These are phyloP conservation scores for Altica lythri DNA, from an alignment of 2,888 invertebrate genomes.

Conservation along the genomic window DNA sequence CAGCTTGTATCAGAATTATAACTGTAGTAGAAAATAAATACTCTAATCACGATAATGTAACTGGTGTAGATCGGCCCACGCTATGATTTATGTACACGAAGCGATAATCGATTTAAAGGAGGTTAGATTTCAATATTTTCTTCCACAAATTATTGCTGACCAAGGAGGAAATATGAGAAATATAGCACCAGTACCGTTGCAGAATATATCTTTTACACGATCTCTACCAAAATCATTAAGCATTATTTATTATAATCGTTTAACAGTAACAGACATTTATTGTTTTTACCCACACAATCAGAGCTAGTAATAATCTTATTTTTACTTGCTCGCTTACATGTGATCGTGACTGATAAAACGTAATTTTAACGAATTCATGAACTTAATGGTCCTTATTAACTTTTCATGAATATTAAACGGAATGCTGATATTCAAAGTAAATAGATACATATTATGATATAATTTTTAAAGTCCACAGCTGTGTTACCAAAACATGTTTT, in stretches of 20 bases:
- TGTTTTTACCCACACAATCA: slow-evolving; percentile 16
- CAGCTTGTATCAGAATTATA: slow-evolving; percentile 11
- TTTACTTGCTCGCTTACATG: slow-evolving; percentile 7
- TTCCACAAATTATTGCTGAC: slow-evolving; percentile 9
- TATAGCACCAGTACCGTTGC: slow-evolving; percentile 15
- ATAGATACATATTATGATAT: no score
- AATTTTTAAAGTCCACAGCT: no score
- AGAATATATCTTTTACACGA: slow-evolving; percentile 16
- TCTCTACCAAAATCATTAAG: slow-evolving; percentile 21
- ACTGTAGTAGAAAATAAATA: slow-evolving; percentile 27
- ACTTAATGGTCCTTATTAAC: background rate
- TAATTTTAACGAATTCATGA: slow-evolving; percentile 6
- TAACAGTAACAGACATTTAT: slow-evolving; percentile 16
- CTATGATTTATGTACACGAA: slow-evolving; percentile 30
- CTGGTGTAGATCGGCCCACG: slow-evolving; percentile 29
- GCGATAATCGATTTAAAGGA: slow-evolving; percentile 23
- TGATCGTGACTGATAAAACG: slow-evolving; percentile 7
- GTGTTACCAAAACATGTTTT: no score
- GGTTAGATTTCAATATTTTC: slow-evolving; percentile 16
- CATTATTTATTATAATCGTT: slow-evolving; percentile 19
- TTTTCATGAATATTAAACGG: no score
- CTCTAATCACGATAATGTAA: slow-evolving; percentile 28
- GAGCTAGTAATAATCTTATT: slow-evolving; percentile 4
- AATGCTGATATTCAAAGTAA: no score
- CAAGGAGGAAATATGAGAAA: slow-evolving; percentile 11